Conservation (phyloP, 2,113 vertebrate species). For the Sclerurus mexicanus region DNA sequence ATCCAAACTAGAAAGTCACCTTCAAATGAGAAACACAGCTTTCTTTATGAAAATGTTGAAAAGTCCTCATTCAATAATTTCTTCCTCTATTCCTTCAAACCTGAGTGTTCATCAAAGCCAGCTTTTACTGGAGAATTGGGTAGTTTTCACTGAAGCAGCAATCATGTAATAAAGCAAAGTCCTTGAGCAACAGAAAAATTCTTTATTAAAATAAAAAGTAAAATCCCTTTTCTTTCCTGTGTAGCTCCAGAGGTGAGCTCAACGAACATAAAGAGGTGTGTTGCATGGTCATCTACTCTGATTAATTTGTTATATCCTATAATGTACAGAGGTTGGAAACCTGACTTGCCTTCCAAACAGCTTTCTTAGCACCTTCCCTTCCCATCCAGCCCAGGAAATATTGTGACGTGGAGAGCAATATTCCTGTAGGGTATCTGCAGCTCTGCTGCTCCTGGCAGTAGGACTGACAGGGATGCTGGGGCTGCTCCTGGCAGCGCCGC, state of each 20-base stretch:
- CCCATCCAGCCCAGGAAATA: neutral
- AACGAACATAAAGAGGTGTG: neutral
- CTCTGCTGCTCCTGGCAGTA: neutral
- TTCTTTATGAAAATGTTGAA: neutral
- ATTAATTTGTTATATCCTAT: neutral
- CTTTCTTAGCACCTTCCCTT: neutral
- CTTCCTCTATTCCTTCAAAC: neutral
- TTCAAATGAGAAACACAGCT: neutral
- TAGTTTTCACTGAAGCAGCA: neutral
- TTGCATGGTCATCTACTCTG: neutral
- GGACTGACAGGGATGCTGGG: neutral
- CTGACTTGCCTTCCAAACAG: neutral
- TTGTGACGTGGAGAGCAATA: neutral
- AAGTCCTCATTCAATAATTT: neutral
- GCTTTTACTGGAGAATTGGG: neutral
- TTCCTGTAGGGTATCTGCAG: neutral
- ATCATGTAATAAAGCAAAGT: neutral
- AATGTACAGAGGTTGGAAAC: neutral
- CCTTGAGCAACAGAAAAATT: neutral
- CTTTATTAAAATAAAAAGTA: neutral
- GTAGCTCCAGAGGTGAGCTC: neutral
- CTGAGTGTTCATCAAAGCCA: neutral
- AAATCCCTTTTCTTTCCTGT: neutral
- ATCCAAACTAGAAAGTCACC: neutral
- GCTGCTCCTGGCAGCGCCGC: neutral